Evolutionary conservation across 2,797 vertebrate species (phyloP), one percentile per base, ranked within the genome.

Genomic region (Sebastes hubbsi): DNA sequence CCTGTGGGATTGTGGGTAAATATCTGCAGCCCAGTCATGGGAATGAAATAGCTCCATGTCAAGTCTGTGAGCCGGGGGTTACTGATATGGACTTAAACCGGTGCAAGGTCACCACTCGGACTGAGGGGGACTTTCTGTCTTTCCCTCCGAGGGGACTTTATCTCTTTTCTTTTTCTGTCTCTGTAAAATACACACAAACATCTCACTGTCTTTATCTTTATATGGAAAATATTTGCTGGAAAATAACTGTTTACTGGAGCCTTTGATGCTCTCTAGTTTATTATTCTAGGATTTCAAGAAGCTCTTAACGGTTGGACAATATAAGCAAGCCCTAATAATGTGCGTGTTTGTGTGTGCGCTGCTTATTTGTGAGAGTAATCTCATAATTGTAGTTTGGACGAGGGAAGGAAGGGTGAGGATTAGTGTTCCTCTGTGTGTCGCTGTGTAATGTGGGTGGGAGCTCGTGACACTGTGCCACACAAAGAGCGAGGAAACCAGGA

Each of bases 1-100:
- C 84, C 87, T 76, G 71, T 83, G 87, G 91, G 87, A 92, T 91
- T 94, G 87, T 94, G 94, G 91, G 94, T 95, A 94, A 94, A 95
- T 95, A 91, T 92, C 88, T 92, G 77, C 75, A 82, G 73, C 80
- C 86, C 87, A 95, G 91, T 92, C 93, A 94, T 95, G 95, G 93
- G 93, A 94, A 94, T 90, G 80, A 92, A 94, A 91, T 82, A 77
- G 76, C 82, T 87, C 32, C 58, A 82, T 88, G 85, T 90, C 87
- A 88, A 87, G 80, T 84, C 80, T 69, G 63, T 69, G 83, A 87
- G 73, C 54, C 0, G 12, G 68, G 68, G 85, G 86, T 88, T 76
- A 86, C 78, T 87, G 76, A 91, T 91, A 91, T 83, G 79, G 80
- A 87, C 66, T 84, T 73, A 89, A 80, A 42, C 71, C 36, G 12